A percentile compares a stretch with the other conserved stretches of the same genome.
phyloP scores from a whole-genome alignment of 2,888 invertebrate genomes.

The Lycocerus yunnanus region DNA sequence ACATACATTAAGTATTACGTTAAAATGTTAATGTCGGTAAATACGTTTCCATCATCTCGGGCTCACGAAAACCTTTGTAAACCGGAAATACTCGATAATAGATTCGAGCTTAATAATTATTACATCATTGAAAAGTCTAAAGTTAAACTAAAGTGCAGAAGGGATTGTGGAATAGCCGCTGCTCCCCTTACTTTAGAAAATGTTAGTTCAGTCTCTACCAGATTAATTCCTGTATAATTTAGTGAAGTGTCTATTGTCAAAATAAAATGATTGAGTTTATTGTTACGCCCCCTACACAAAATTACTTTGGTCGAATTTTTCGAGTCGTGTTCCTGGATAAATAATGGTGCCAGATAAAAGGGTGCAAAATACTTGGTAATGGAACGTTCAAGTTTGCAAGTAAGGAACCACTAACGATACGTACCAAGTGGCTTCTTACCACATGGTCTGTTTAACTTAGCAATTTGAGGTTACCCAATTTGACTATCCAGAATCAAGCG shows the following conservation, averaged over 20 bases:
- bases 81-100: neutral
- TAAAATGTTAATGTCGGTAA: neutral
- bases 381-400: conserved; percentile 42
- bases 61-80: neutral
- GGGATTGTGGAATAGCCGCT: neutral
- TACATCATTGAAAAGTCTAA: neutral
- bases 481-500: conserved; percentile 14
- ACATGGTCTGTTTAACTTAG: conserved; percentile 33
- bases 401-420: conserved; percentile 44
- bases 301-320: neutral
- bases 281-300: neutral
- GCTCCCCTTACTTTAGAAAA: neutral
- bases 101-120: neutral
- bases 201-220: neutral
- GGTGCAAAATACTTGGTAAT: conserved; percentile 34
- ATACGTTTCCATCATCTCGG: neutral
- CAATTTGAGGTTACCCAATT: conserved; percentile 32
- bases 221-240: neutral
- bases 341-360: conserved; percentile 1
- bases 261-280: neutral
- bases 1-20: neutral
- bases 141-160: neutral
- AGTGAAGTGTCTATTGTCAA: neutral
- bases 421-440: conserved; percentile 29
- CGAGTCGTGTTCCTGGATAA: neutral